phyloP scores from a whole-genome alignment of 1,140 invertebrate genomes.

The Camponotus vicinus region DNA sequence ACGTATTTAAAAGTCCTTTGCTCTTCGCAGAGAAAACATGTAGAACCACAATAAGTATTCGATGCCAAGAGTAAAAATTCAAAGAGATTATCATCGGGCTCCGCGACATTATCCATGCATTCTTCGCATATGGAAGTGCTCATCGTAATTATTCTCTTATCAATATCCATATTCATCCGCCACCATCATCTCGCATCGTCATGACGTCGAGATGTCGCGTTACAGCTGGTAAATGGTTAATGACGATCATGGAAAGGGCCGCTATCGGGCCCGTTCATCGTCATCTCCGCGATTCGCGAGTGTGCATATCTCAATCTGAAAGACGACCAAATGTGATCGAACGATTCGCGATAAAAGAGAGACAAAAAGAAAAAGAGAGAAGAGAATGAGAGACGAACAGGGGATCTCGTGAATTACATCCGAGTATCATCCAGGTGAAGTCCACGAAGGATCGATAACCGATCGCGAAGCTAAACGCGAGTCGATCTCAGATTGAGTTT shows the following conservation, averaged over 20 bases:
- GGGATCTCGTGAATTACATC: constrained; percentile 75
- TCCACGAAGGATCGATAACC: constrained; percentile 67
- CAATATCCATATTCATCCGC: constrained; percentile 30
- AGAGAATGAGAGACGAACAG: constrained; percentile 43
- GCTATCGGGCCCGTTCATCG: constrained; percentile 37
- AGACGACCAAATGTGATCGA: constrained; percentile 36
- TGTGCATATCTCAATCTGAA: constrained; percentile 41
- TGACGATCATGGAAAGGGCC: constrained; percentile 33
- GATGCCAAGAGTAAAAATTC: background rate
- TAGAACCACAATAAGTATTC: background rate
- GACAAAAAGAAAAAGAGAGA: constrained; percentile 26
- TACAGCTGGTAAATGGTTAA: constrained; percentile 41
- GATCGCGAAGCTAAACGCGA: constrained; percentile 62
- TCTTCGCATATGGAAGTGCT: constrained; percentile 31
- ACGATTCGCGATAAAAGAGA: constrained; percentile 8
- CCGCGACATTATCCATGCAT: constrained; percentile 4
- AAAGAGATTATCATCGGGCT: constrained; percentile 1
- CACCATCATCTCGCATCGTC: constrained; percentile 33
- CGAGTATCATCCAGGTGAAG: constrained; percentile 6
- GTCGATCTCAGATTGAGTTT: constrained; percentile 74
- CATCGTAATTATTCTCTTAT: constrained; percentile 51
- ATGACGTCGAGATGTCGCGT: constrained; percentile 40
- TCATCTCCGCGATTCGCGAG: constrained; percentile 23
- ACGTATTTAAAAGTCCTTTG: background rate
- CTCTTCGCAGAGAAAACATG: background rate